Conservation (phyloP, 1,140 invertebrate species). For the Oscheius sp. region DNA sequence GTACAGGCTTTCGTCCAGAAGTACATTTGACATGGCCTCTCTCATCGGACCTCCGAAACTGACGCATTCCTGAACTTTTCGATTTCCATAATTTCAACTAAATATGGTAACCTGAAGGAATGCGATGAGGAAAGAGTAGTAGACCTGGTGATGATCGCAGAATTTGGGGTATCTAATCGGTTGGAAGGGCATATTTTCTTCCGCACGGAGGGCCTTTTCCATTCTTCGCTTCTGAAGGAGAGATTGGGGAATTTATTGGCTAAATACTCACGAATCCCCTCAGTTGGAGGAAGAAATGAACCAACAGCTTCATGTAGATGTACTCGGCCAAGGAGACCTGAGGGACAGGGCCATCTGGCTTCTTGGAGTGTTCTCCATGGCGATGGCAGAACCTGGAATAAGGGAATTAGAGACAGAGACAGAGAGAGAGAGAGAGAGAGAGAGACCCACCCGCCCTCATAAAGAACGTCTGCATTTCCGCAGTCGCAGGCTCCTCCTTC, state of each 20-base stretch:
- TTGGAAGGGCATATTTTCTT: neutral
- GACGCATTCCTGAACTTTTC: neutral
- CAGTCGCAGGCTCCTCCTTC: conserved; percentile 38
- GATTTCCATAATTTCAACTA: neutral
- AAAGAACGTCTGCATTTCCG: conserved; percentile 30
- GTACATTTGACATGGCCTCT: neutral
- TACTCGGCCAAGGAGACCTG: neutral
- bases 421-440: neutral
- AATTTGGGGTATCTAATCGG: neutral
- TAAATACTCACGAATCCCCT: neutral
- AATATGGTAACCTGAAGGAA: conserved; percentile 8
- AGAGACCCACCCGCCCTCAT: neutral
- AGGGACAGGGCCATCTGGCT: neutral
- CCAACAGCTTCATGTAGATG: neutral
- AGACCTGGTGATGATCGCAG: no score
- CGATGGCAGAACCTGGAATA: neutral
- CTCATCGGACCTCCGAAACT: conserved; percentile 34
- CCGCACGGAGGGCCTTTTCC: no score
- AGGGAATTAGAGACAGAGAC: neutral
- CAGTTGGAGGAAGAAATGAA: neutral
- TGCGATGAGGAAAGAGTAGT: no score
- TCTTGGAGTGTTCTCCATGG: neutral
- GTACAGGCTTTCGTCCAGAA: conserved; percentile 14
- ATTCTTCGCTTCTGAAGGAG: no score
- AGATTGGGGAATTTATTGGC: no score